Base-by-base conservation (phyloP, 2,888 invertebrate species). In the Phorcus lineatus region DNA sequence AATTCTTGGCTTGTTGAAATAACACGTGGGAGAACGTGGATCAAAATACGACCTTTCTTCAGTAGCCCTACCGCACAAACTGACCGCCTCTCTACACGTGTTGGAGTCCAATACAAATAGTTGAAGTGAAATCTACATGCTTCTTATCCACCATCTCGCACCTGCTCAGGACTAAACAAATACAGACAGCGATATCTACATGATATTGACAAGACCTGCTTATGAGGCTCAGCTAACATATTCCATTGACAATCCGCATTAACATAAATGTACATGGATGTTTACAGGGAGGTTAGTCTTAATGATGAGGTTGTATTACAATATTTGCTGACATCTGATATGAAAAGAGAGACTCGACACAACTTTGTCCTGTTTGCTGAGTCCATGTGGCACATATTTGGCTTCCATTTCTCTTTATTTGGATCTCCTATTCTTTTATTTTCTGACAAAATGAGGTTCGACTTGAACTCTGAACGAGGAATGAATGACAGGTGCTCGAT, bases 311-410 rank as follows among this genome's bases (percentile, higher is more conserved):
- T 70, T 31, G 70, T 70, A 36, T 70, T 70, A 40, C 40, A 70
- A 70, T 70, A 70, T 70, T 70, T 70, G 70, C 36, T 40, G 36
- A 70, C 36, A 70, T 70, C 70, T 36, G 40, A n/a, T 31, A 31
- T 36, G 40, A 70, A 70, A 36, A 36, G 40, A 11, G 31, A 9
- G 70, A 2, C 17, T 70, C 17, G 70, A 40, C 70, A 70, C 40
- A 40, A 36, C 40, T 40, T 70, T 70, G 70, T 70, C 19, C 0
- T 70, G 19, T 70, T 70, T 70, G 70, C 19, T 70, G 24, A 19
- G 70, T 31, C 70, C 70, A 70, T 70, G 70, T 70, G 70, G 31
- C 40, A 17, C 13, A 36, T 36, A 70, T 70, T 28, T 36, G 31
- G 13, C 40, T 70, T 70, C 70, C 70, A 17, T 36, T 70, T 36